Evolutionary conservation across 2,888 invertebrate species (phyloP), one percentile per base, ranked within the genome.

Genomic region (Barypeithes pellucidus): DNA sequence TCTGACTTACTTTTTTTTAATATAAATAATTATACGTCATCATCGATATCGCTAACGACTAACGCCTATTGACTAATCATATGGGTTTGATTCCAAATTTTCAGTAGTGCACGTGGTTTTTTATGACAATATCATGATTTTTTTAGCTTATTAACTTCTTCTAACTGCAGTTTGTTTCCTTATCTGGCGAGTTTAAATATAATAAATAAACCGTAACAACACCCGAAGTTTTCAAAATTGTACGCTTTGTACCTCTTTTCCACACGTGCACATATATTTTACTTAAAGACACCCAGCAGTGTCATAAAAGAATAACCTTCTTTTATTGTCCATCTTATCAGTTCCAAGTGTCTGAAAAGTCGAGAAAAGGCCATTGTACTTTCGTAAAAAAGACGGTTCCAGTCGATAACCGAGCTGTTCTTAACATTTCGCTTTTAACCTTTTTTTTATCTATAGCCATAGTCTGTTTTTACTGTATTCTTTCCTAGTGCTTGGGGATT

Each of bases 291-390:
- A 36, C 62, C 62, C 69, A 39, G 41, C 57, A 52, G 69, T 29
- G 14, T 14, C 54, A 60, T 69, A 52, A 62, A 69, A 54, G 47
- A 59, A 62, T 50, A 67, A 67, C 67, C 59, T 69, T 52, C 54
- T 69, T 69, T 62, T 69, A 69, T 61, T 69, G 69, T 62, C 62
- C 45, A 69, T 69, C 52, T 69, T 69, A 69, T 69, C 69, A 52
- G 54, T n/a, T 52, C 41, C 62, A 20, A 61, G 61, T 39, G 60
- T 50, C 69, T 54, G 63, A 69, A 70, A 63, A 70, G 63, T 54
- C 29, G 47, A 70, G 57, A 59, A 70, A 43, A 63, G 54, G 62
- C 69, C 39, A 69, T 69, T 69, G 69, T 69, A 45, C 36, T 29
- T 63, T 57, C 47, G 43, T 70, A 63, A 69, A 69, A 69, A 70